Evolutionary conservation across 2,113 vertebrate species (phyloP), one percentile per base, ranked within the genome.

Genomic region (Rhegmatorhina hoffmannsi): DNA sequence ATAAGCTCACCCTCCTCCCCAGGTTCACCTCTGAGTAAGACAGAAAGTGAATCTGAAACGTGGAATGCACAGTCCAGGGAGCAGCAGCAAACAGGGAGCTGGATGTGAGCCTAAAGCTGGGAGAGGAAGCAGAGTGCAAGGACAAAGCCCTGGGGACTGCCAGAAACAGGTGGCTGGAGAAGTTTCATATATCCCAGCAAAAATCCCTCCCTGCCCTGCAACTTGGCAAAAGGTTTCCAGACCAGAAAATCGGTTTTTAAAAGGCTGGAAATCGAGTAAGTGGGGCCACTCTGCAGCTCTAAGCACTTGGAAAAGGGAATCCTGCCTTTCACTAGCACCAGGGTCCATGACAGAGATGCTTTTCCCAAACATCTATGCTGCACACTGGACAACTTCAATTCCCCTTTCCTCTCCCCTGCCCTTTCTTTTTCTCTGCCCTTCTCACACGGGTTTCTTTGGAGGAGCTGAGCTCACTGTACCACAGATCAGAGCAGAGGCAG

Each of bases 81-180:
- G 20, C 10, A 5, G 25, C 3, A 4, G 26, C 0, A 84, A 82
- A 77, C 11, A 43, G 24, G 38, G 78, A 70, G 89, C 6, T 95
- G 92, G 90, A 82, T 3, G 25, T 0, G 12, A 73, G 89, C 77
- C 94, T 40, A 2, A 26, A 12, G 69, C 23, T n/a, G 1, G 7
- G n/a, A 63, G n/a, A 76, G 78, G 84, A 91, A 91, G 84, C 83
- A 52, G 53, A 89, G 70, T 5, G 55, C 91, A 79, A 83, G 87
- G 93, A 59, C 7, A 0, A 43, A 76, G 76, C 91, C 31, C 89
- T 3, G 9, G 74, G 87, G 69, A 53, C 77, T 10, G 26, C 1
- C 19, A 62, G n/a, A 76, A 91, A 55, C 87, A 92, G 91, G 89
- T 95, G 87, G 36, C 58, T 72, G 63, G 84, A 91, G 87, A 87